Conservation (phyloP, 2,797 vertebrate species). For the Falco biarmicus region DNA sequence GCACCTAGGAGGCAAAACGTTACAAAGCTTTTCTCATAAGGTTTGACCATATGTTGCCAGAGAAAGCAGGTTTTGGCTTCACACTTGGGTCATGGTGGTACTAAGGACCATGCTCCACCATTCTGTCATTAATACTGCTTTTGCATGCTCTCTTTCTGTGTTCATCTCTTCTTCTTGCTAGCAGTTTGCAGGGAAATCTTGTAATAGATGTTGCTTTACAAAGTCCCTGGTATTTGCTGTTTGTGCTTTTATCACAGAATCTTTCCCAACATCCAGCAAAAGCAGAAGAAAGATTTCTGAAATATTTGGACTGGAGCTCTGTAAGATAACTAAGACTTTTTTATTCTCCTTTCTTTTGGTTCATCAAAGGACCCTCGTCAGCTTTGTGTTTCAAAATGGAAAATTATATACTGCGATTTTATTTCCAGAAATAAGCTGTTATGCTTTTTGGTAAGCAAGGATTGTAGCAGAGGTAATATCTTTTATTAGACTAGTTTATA, state of each 20-base stretch:
- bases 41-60: not conserved
- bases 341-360: not conserved
- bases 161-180: not conserved
- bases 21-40: not conserved
- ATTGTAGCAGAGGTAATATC: not conserved
- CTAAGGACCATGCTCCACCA: rapidly evolving
- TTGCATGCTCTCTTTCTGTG: not conserved
- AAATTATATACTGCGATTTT: not conserved
- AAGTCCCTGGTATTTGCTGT: not conserved
- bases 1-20: not conserved
- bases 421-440: not conserved
- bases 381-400: not conserved
- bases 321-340: not conserved
- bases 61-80: not conserved
- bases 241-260: not conserved
- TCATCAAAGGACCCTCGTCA: not conserved
- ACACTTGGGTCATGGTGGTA: rapidly evolving
- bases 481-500: not conserved
- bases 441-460: not conserved
- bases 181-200: not conserved
- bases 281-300: not conserved
- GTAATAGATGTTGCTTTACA: not conserved
- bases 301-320: not conserved
- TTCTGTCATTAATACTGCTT: not conserved
- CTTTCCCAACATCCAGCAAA: not conserved